These are phyloP conservation scores for Agapetus fuscipes DNA, from an alignment of 2,888 invertebrate species.

Conservation along the genomic window DNA sequence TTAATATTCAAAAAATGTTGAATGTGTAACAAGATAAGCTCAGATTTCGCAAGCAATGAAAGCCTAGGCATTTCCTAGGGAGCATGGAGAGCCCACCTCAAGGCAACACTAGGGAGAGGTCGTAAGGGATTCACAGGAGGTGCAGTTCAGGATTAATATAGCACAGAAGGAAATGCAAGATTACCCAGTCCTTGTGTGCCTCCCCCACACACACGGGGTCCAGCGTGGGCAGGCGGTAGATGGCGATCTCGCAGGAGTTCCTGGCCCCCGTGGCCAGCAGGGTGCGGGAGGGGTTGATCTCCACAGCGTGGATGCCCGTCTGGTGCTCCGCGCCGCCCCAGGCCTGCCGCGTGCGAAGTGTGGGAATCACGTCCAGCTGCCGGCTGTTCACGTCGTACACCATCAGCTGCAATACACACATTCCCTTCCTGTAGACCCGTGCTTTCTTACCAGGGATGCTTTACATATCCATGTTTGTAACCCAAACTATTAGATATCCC, in stretches of 20 bases:
- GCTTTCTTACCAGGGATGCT: too few species aligned
- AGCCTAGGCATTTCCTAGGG: too few species aligned
- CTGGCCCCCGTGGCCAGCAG: slow-evolving; percentile 85
- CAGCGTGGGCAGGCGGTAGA: slow-evolving; percentile 81
- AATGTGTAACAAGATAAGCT: too few species aligned
- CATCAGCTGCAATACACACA: slow-evolving; percentile 65
- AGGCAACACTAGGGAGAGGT: too few species aligned
- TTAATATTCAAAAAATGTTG: too few species aligned
- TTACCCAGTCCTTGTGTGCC: slow-evolving; percentile 87
- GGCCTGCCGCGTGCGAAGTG: slow-evolving; percentile 52
- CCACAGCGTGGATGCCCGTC: slow-evolving; percentile 88
- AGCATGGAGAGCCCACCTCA: too few species aligned
- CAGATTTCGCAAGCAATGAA: too few species aligned
- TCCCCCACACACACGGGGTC: slow-evolving; percentile 93
- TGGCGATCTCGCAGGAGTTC: slow-evolving; percentile 87
- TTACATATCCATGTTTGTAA: too few species aligned
- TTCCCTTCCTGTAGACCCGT: too few species aligned
- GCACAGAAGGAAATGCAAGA: neutral
- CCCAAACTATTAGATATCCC: too few species aligned
- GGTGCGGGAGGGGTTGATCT: slow-evolving; percentile 85
- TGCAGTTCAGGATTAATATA: too few species aligned
- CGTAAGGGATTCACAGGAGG: too few species aligned
- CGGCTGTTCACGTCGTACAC: slow-evolving; percentile 86
- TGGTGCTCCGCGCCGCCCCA: slow-evolving; percentile 55
- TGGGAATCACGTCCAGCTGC: slow-evolving; percentile 82